Conservation (phyloP, 1,140 invertebrate genomes). For the Rhagoletis pomonella region DNA sequence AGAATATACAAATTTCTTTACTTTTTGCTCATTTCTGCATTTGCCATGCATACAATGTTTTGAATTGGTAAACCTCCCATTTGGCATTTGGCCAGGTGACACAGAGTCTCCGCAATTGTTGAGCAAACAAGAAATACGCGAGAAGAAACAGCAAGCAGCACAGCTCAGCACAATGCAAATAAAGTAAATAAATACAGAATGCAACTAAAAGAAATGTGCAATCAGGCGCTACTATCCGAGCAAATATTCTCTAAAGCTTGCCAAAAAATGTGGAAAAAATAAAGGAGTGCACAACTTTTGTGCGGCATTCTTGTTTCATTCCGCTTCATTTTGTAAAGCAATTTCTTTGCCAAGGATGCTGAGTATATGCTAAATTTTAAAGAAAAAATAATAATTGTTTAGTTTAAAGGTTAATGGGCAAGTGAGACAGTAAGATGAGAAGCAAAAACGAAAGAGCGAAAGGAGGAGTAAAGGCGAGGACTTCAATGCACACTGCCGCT, state of each 20-base stretch:
- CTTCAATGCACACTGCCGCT: neutral
- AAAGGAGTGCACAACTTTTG: neutral
- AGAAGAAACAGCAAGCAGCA: neutral
- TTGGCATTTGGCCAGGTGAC: slow-evolving; percentile 48
- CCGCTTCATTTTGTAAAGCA: slow-evolving; percentile 31
- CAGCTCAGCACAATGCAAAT: neutral
- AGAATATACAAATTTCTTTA: neutral
- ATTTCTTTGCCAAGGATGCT: slow-evolving; percentile 48
- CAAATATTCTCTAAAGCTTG: neutral
- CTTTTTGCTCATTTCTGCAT: neutral
- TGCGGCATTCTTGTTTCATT: neutral
- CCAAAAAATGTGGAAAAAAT: slow-evolving; percentile 26
- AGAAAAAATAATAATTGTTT: neutral
- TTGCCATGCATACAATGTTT: slow-evolving; percentile 1
- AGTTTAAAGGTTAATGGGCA: slow-evolving; percentile 26
- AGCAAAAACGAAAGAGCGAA: too few relatives aligned
- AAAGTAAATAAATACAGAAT: neutral
- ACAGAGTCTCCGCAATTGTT: slow-evolving; percentile 13
- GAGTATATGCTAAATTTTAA: neutral
- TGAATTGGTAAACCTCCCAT: neutral
- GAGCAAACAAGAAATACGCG: neutral
- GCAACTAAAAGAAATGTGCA: neutral
- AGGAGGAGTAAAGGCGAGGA: neutral
- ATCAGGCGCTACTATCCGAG: neutral
- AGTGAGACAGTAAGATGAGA: neutral